Percentiles rank a stretch among this genome's conserved stretches.
Evolutionary conservation across 2,888 invertebrate species (phyloP).

Genomic region (Rhagonycha lutea): DNA sequence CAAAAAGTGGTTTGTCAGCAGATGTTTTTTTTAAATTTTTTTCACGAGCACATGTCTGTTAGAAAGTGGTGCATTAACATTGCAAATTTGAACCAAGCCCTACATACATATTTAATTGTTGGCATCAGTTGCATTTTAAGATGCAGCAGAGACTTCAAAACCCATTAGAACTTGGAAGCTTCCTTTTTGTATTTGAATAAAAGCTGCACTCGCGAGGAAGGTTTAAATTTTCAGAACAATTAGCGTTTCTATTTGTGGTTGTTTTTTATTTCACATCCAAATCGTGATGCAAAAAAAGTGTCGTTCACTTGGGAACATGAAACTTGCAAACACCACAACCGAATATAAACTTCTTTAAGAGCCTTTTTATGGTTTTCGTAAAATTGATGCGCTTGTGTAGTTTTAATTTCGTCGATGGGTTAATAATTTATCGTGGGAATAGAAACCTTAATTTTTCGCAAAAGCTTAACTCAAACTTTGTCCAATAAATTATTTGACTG

Average conservation of each 20-base stretch:
- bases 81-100: not conserved
- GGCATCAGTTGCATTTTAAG: not conserved
- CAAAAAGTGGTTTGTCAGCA: not conserved
- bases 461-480: too few relatives aligned
- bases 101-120: not conserved
- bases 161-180: not conserved
- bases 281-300: not conserved
- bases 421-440: not conserved
- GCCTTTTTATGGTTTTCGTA: slow-evolving; percentile 26
- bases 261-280: not conserved
- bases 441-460: not conserved
- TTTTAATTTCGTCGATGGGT: not conserved
- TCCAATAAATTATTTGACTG: not conserved
- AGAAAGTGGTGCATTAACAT: not conserved
- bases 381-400: not conserved
- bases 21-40: not conserved
- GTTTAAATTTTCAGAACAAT: not conserved
- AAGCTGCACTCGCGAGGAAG: not conserved
- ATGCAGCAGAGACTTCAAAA: not conserved
- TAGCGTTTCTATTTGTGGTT: not conserved
- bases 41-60: not conserved
- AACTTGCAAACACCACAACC: not conserved
- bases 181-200: not conserved
- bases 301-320: not conserved
- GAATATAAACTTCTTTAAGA: not conserved